phyloP scores from a whole-genome alignment of 2,888 invertebrate genomes.

The Amphipyra tragopoginis region DNA sequence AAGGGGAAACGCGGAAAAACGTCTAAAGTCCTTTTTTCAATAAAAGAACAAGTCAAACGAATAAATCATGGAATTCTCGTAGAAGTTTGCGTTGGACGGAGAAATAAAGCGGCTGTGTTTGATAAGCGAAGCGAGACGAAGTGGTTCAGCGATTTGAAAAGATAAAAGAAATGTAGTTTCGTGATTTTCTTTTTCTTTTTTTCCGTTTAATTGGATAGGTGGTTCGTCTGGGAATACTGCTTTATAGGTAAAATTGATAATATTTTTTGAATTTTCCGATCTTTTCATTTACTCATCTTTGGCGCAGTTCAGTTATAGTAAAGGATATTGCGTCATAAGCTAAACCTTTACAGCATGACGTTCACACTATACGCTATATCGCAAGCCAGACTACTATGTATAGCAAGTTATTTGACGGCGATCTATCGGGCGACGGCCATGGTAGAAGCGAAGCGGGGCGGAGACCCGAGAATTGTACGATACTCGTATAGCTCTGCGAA shows the following conservation, averaged over 20 bases:
- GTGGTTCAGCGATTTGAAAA: conserved; percentile 45
- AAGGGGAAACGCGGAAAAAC: conserved; percentile 41
- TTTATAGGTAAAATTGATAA: conserved; percentile 1
- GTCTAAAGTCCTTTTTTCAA: conserved; percentile 54
- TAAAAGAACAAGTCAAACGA: conserved; percentile 59
- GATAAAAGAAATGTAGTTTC: conserved; percentile 52
- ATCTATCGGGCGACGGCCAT: too few species aligned
- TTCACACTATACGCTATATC: too few species aligned
- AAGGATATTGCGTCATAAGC: too few species aligned
- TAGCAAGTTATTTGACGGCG: too few species aligned
- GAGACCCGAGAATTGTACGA: too few species aligned
- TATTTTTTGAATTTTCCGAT: not conserved
- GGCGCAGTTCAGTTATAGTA: too few species aligned
- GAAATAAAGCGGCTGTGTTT: conserved; percentile 45
- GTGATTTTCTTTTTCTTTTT: conserved; percentile 20
- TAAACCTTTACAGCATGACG: too few species aligned
- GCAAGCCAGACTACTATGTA: too few species aligned
- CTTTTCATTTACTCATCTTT: not conserved
- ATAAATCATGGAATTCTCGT: conserved; percentile 64
- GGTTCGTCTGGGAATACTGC: conserved; percentile 8
- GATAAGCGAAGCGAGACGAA: conserved; percentile 42
- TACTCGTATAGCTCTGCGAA: too few species aligned
- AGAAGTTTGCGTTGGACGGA: conserved; percentile 56
- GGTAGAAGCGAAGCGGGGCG: too few species aligned
- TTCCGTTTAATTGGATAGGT: conserved; percentile 45